Conservation (phyloP, 2,797 vertebrate genomes). For the Cuculus canorus region DNA sequence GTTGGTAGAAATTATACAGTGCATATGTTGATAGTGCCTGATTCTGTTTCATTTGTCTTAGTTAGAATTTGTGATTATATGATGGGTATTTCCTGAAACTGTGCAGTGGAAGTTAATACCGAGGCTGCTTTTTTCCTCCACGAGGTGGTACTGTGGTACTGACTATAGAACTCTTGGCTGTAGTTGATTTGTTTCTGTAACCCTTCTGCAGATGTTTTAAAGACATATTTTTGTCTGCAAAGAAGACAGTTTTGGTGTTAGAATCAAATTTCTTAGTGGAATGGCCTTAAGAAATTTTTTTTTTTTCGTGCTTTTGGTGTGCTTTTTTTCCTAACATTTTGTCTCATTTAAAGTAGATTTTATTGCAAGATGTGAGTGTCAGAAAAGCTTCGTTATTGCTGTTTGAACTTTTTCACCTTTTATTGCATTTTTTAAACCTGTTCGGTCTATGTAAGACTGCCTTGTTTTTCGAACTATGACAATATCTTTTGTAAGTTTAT, state of each 20-base stretch:
- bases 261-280: conserved; percentile 37
- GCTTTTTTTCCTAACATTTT: neutral
- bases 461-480: conserved; percentile 25
- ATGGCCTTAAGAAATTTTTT: neutral
- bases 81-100: conserved; percentile 8
- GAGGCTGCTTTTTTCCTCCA: conserved; percentile 57
- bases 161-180: conserved; percentile 8
- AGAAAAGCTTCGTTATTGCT: neutral
- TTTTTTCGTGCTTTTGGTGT: neutral
- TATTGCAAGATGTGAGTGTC: neutral
- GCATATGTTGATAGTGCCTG: neutral
- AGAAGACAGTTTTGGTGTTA: conserved; percentile 46
- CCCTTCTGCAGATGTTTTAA: conserved; percentile 53
- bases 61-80: conserved; percentile 25
- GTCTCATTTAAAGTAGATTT: conserved; percentile 1
- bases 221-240: conserved; percentile 61
- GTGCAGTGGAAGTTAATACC: neutral
- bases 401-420: neutral
- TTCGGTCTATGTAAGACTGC: conserved; percentile 36
- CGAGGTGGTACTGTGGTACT: conserved; percentile 82
- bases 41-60: conserved; percentile 20
- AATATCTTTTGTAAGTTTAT: neutral
- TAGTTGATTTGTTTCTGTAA: conserved; percentile 57
- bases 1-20: neutral
- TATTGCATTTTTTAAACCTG: neutral